These are phyloP conservation scores for Cephus rjabovi DNA, from an alignment of 2,888 invertebrate genomes.

Conservation along the genomic window DNA sequence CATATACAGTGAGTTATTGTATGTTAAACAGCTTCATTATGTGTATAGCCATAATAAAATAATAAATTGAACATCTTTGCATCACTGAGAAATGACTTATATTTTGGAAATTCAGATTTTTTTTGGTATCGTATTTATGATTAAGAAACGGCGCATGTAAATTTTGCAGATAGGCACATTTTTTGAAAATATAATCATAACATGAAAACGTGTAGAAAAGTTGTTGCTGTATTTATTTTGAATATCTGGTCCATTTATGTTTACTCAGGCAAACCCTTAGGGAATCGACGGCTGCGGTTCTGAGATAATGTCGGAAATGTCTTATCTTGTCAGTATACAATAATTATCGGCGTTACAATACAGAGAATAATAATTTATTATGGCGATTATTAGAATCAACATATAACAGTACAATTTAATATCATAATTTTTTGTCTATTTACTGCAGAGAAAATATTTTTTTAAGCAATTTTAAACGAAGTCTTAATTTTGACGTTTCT, in stretches of 20 bases:
- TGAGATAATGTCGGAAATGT: not conserved
- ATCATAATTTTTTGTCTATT: not conserved
- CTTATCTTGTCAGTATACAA: not conserved
- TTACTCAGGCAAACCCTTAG: not conserved
- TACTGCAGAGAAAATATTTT: not conserved
- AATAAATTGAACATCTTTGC: too few species aligned
- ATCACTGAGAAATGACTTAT: not conserved
- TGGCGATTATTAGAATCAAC: not conserved
- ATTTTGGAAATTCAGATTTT: slow-evolving; percentile 13
- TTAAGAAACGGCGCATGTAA: not conserved
- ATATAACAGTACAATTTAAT: not conserved
- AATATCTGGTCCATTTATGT: not conserved
- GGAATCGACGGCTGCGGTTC: not conserved
- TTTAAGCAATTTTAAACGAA: not conserved
- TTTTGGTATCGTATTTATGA: not conserved
- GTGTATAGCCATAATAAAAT: too few species aligned
- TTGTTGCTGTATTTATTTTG: not conserved
- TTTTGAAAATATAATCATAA: not conserved
- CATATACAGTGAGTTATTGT: too few species aligned
- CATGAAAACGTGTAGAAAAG: not conserved
- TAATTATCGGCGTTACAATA: not conserved
- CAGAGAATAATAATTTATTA: not conserved
- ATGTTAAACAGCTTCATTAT: too few species aligned
- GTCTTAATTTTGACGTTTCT: not conserved
- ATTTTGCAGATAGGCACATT: not conserved